phyloP scores from a whole-genome alignment of 2,888 invertebrate species.

The Aradus depressus region DNA sequence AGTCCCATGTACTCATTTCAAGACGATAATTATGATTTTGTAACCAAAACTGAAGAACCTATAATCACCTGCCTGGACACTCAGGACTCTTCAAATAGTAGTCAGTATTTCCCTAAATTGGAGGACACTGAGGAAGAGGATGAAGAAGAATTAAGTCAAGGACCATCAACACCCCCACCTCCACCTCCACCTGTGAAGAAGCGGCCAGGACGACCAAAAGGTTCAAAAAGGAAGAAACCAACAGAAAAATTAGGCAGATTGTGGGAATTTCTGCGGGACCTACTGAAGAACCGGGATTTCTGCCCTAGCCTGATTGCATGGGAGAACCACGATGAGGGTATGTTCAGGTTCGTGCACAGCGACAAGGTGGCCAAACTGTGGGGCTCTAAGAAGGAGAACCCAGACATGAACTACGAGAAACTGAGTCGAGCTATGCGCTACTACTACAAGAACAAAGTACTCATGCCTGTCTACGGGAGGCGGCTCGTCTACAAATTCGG shows the following conservation, averaged over 20 bases:
- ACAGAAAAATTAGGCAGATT: constrained; percentile 40
- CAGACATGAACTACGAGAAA: constrained; percentile 86
- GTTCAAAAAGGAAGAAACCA: constrained; percentile 28
- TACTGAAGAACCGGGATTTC: constrained; percentile 60
- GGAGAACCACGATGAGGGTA: constrained; percentile 73
- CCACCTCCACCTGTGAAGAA: constrained; percentile 23
- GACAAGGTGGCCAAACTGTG: constrained; percentile 77
- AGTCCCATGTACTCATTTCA: neutral
- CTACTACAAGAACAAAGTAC: constrained; percentile 65
- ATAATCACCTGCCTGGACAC: neutral
- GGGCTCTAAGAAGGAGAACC: constrained; percentile 77
- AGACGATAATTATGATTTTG: neutral
- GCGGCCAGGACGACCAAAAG: constrained; percentile 31
- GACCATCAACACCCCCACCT: neutral
- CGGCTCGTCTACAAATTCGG: constrained; percentile 74
- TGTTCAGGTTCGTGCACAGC: constrained; percentile 78
- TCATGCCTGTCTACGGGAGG: constrained; percentile 62
- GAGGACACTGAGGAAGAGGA: neutral
- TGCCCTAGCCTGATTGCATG: constrained; percentile 77
- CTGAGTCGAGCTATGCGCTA: constrained; percentile 82
- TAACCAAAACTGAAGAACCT: neutral
- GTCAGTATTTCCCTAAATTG: neutral
- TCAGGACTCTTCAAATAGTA: neutral
- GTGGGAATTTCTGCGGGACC: constrained; percentile 78
- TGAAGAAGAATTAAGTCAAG: neutral